These are phyloP conservation scores for Herpetotheres cachinnans DNA, from an alignment of 2,113 vertebrate species.

Conservation along the genomic window DNA sequence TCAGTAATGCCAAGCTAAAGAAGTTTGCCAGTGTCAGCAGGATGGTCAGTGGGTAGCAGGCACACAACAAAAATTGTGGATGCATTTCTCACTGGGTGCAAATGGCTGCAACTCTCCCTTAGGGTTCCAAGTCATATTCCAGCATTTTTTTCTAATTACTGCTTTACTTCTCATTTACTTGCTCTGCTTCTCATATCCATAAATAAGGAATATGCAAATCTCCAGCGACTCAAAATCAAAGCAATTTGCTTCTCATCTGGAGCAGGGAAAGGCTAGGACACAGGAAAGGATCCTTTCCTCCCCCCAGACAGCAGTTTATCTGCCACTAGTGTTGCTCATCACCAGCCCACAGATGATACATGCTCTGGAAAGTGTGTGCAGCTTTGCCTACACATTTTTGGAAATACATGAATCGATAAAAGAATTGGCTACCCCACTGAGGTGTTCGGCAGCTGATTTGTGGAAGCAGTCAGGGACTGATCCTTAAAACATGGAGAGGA, in stretches of 20 bases:
- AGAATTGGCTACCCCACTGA: not conserved
- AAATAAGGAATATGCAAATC: not conserved
- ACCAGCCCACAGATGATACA: not conserved
- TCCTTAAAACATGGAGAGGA: not conserved
- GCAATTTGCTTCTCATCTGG: not conserved
- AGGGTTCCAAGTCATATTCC: not conserved
- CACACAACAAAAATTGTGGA: not conserved
- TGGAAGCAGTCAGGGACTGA: not conserved
- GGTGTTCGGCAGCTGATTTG: not conserved
- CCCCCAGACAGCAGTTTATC: not conserved
- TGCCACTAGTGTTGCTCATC: not conserved
- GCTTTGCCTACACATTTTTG: not conserved
- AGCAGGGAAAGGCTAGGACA: not conserved
- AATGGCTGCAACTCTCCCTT: not conserved
- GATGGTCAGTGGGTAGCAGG: not conserved
- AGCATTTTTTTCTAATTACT: not conserved
- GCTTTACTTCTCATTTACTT: not conserved
- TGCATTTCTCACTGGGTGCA: not conserved
- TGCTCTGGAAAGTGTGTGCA: not conserved
- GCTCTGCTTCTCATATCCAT: not conserved
- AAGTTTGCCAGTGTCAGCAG: not conserved
- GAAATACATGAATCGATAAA: not conserved
- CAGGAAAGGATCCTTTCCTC: not conserved
- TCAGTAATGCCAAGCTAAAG: not conserved
- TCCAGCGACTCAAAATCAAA: not conserved